Percentiles rank a stretch among this genome's conserved stretches.
Evolutionary conservation across 2,888 invertebrate genomes (phyloP).

Genomic region (Scaeva pyrastri): DNA sequence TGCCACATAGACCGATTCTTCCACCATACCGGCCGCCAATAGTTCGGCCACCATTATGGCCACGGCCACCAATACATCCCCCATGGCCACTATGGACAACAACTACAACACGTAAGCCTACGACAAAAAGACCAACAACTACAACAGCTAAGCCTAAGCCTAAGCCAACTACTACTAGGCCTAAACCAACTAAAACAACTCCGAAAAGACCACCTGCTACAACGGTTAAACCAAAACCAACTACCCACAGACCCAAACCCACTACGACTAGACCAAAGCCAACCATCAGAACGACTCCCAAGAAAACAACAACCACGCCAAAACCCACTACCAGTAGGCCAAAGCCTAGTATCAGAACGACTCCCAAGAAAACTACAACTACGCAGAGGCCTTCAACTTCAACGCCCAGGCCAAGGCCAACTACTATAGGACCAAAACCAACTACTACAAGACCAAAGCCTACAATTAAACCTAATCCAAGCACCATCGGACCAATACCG

Average conservation of each 20-base stretch:
- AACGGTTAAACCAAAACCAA: slow-evolving; percentile 1
- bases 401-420: not conserved
- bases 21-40: not conserved
- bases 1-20: slow-evolving; percentile 6
- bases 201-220: not conserved
- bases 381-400: not conserved
- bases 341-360: not conserved
- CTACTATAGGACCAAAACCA: no score
- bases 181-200: not conserved
- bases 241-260: not conserved
- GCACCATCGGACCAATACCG: not conserved
- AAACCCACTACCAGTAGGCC: not conserved
- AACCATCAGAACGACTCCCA: not conserved
- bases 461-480: not conserved
- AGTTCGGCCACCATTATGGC: not conserved
- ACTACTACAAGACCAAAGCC: slow-evolving; percentile 2
- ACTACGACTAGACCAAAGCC: not conserved
- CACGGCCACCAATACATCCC: not conserved
- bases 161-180: not conserved
- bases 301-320: not conserved
- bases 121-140: not conserved
- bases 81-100: slow-evolving; percentile 16
- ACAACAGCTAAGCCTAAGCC: not conserved
- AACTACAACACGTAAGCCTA: not conserved
- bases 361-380: no score